A percentile compares a stretch with the other conserved stretches of the same genome.
These are phyloP conservation scores for Amyelois transitella DNA, from an alignment of 1,140 invertebrate species.

Conservation along the genomic window DNA sequence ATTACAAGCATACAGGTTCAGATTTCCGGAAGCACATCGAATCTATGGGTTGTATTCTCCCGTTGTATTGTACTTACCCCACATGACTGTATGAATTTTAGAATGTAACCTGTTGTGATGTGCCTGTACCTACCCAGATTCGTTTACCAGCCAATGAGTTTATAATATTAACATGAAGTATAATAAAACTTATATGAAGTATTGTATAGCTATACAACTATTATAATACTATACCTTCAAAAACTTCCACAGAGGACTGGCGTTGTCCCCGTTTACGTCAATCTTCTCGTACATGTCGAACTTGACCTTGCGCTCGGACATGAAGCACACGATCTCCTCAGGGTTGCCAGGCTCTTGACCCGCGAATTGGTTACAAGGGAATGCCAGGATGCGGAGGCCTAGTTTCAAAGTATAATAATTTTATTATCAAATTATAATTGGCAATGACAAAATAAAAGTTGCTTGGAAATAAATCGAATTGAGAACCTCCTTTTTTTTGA, in stretches of 20 bases:
- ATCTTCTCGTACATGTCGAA: slow-evolving; percentile 86
- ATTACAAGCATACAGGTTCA: too few relatives aligned
- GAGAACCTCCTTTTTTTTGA: too few relatives aligned
- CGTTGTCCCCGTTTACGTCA: slow-evolving; percentile 91
- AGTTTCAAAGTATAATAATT: too few relatives aligned
- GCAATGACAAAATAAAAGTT: too few relatives aligned
- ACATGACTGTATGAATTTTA: too few relatives aligned
- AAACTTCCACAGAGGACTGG: slow-evolving; percentile 92
- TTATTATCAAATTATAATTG: too few relatives aligned
- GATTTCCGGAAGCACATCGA: too few relatives aligned
- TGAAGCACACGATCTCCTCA: slow-evolving; percentile 86
- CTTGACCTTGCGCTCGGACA: slow-evolving; percentile 82
- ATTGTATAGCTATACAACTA: not conserved
- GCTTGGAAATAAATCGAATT: too few relatives aligned
- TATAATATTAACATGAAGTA: not conserved
- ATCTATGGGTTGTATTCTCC: too few relatives aligned
- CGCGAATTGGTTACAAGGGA: slow-evolving; percentile 95
- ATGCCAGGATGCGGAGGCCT: slow-evolving; percentile 87
- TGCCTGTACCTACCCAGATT: too few relatives aligned
- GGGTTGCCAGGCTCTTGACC: slow-evolving; percentile 87
- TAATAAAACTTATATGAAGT: not conserved
- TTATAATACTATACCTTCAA: slow-evolving; percentile 81
- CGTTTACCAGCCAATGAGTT: not conserved
- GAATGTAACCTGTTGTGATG: too few relatives aligned
- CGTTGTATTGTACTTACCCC: too few relatives aligned